A percentile compares a stretch with the other conserved stretches of the same genome.
These are phyloP conservation scores for Netelia melanura DNA, from an alignment of 2,888 invertebrate species.

Conservation along the genomic window DNA sequence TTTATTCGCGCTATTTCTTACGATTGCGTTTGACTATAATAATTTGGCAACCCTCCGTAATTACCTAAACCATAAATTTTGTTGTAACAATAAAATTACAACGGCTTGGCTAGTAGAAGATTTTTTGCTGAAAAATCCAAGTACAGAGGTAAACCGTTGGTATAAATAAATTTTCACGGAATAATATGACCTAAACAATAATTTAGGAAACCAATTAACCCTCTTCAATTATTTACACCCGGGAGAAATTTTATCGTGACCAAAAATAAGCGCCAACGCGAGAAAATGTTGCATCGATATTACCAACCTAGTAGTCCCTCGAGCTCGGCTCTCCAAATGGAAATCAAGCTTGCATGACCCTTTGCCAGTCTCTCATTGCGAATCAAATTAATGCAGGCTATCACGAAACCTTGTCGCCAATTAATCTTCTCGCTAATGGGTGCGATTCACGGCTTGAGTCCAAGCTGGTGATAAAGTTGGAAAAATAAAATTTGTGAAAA, in stretches of 20 bases:
- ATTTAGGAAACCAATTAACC: too few relatives aligned
- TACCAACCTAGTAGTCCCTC: too few relatives aligned
- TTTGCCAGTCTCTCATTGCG: neutral
- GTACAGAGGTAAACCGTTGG: too few relatives aligned
- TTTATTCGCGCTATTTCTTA: too few relatives aligned
- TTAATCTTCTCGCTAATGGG: neutral
- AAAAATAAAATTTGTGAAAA: neutral
- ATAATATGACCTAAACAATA: too few relatives aligned
- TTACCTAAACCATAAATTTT: neutral
- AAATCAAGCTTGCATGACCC: too few relatives aligned
- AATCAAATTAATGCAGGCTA: neutral
- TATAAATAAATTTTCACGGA: neutral
- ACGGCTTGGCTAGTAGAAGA: neutral
- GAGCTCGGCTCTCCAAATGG: too few relatives aligned
- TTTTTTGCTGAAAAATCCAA: neutral
- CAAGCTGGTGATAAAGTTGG: neutral
- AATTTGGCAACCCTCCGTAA: neutral
- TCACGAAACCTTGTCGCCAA: neutral
- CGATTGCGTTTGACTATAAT: too few relatives aligned
- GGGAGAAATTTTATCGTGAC: too few relatives aligned
- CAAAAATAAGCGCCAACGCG: too few relatives aligned
- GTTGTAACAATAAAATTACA: conserved; percentile 24
- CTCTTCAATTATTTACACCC: too few relatives aligned
- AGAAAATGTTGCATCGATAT: too few relatives aligned
- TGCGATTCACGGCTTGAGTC: neutral